Evolutionary conservation across 2,888 invertebrate species (phyloP).

Genomic region (Amphimallon solstitiale): DNA sequence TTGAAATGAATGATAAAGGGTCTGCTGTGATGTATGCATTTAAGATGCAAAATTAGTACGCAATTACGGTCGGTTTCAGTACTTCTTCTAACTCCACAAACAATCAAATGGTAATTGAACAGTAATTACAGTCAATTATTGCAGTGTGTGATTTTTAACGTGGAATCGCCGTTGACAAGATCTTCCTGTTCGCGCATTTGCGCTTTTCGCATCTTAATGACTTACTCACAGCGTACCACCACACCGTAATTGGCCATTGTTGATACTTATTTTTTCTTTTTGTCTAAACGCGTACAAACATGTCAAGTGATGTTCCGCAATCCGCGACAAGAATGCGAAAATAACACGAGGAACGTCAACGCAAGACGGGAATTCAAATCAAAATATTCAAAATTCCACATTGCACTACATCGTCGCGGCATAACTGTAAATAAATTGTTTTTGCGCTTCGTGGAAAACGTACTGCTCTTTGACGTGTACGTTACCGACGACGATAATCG

Average conservation of each 20-base stretch:
- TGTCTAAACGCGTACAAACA: not conserved
- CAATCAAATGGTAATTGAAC: slow-evolving; percentile 1
- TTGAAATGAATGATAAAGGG: too few relatives aligned
- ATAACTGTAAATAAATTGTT: slow-evolving; percentile 30
- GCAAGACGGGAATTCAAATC: slow-evolving; percentile 26
- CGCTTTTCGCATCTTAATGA: slow-evolving; percentile 14
- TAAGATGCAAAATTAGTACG: not conserved
- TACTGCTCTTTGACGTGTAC: not conserved
- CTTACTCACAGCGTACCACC: slow-evolving; percentile 18
- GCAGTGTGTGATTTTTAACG: not conserved
- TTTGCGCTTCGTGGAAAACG: slow-evolving; percentile 27
- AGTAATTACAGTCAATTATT: slow-evolving; percentile 15
- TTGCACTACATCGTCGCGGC: slow-evolving; percentile 16
- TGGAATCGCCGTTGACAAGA: not conserved
- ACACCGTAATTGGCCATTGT: slow-evolving; percentile 26
- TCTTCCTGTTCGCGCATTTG: slow-evolving; percentile 16
- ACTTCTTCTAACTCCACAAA: not conserved
- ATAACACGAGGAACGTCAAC: slow-evolving; percentile 15
- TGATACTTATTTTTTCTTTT: slow-evolving; percentile 2
- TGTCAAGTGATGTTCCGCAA: slow-evolving; percentile 17
- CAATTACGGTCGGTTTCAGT: not conserved
- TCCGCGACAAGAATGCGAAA: not conserved
- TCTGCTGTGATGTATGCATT: too few relatives aligned
- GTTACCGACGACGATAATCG: slow-evolving; percentile 26
- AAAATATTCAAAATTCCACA: slow-evolving; percentile 31